A percentile compares a stretch with the other conserved stretches of the same genome.
These are phyloP conservation scores for Anoplius nigerrimus DNA, from an alignment of 2,888 invertebrate genomes.

Conservation along the genomic window DNA sequence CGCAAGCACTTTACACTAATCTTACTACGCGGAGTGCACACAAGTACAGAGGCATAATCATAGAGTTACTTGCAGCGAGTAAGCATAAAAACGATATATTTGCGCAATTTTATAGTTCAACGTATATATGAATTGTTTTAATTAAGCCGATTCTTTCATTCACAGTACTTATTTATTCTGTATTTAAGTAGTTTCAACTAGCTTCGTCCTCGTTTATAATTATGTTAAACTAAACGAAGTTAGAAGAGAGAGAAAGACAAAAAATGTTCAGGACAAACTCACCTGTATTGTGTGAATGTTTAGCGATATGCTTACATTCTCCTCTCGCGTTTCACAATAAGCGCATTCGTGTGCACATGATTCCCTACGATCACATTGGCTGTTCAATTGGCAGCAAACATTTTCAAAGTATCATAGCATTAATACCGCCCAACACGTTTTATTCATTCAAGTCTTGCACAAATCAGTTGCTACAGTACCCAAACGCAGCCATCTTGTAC, in stretches of 20 bases:
- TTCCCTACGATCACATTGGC: background rate
- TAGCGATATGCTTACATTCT: slow-evolving; percentile 54
- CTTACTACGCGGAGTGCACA: too few species aligned
- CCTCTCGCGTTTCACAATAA: slow-evolving; percentile 16
- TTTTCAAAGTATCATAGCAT: slow-evolving; percentile 11
- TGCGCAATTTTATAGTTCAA: slow-evolving; percentile 35
- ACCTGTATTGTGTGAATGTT: slow-evolving; percentile 45
- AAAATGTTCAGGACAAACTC: slow-evolving; percentile 53
- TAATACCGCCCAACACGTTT: slow-evolving; percentile 29
- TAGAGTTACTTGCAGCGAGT: slow-evolving; percentile 22
- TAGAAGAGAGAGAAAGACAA: slow-evolving; percentile 42
- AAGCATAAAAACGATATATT: slow-evolving; percentile 26
- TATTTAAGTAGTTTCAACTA: too few species aligned
- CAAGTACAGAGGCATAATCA: slow-evolving; percentile 21
- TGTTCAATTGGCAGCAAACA: background rate
- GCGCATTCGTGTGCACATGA: background rate
- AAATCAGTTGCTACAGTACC: slow-evolving; percentile 71
- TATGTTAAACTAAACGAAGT: too few species aligned
- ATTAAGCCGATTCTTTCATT: too few species aligned
- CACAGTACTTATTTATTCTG: too few species aligned
- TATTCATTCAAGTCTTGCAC: slow-evolving; percentile 40
- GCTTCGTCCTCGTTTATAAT: too few species aligned
- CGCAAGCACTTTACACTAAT: too few species aligned
- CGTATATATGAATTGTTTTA: too few species aligned
- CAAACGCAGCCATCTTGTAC: slow-evolving; percentile 73